phyloP scores from a whole-genome alignment of 2,113 vertebrate species.

The Arvicanthis niloticus region DNA sequence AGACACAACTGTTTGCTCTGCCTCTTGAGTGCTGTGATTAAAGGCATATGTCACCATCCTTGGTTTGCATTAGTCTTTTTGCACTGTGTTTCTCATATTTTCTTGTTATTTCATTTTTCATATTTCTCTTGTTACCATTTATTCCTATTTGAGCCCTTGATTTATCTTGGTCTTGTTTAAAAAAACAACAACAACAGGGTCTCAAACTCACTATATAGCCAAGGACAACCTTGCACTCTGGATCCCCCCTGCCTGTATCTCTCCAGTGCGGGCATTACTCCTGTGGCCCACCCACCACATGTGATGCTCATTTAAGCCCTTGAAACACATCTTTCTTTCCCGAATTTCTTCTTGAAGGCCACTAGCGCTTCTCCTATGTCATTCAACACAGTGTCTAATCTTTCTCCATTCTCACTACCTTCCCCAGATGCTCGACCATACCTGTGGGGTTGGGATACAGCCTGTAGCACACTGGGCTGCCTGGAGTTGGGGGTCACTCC shows the following conservation, averaged over 20 bases:
- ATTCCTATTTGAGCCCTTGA: neutral
- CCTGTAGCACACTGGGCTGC: slow-evolving; percentile 47
- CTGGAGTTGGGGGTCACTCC: slow-evolving; percentile 7
- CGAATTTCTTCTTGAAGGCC: neutral
- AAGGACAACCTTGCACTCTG: neutral
- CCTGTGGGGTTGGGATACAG: slow-evolving; percentile 67
- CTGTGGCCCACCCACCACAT: neutral
- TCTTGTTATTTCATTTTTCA: slow-evolving; percentile 3
- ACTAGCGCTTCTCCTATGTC: neutral
- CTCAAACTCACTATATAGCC: neutral
- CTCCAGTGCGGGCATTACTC: neutral
- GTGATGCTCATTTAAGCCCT: neutral
- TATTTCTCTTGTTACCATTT: slow-evolving; percentile 12
- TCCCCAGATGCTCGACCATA: slow-evolving; percentile 4
- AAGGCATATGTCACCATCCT: neutral
- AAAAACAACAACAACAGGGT: neutral
- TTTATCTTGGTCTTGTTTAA: neutral
- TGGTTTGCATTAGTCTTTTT: neutral
- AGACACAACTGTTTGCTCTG: neutral
- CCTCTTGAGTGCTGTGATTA: neutral
- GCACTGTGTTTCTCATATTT: neutral
- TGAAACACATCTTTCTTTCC: neutral
- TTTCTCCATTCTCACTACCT: neutral
- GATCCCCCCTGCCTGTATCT: neutral
- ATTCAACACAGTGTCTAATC: neutral